Evolutionary conservation across 2,888 invertebrate species (phyloP), one percentile per base, ranked within the genome.

Genomic region (Drosophila borborema): DNA sequence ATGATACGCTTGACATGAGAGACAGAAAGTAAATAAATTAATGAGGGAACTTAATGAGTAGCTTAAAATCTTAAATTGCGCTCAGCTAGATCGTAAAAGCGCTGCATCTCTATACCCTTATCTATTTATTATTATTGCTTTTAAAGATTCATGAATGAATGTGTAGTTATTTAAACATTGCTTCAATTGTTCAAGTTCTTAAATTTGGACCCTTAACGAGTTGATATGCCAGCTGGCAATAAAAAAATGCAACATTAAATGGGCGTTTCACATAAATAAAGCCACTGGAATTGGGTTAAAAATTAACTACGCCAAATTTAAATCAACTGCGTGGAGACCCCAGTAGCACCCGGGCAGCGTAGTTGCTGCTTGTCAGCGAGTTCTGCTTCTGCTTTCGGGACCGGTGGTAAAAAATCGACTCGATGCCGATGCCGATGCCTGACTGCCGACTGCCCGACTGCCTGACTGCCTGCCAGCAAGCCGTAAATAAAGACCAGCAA

Each of bases 251-350:
- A 81, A 85, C 85, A 85, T 81, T 88, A 83, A 88, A 86, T 78
- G 75, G 86, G 88, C 86, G 86, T 73, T 72, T 65, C 83, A 77
- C 88, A 86, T 83, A 86, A 86, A 86, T 86, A 88, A 88, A 70
- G 66, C 56, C 45, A 58, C 34, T 76, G 73, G 73, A 80, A 88
- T 88, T 86, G 85, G 85, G 85, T 86, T 88, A 88, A 86, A 83
- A 86, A 86, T 86, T 86, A 86, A 86, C 85, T 86, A 86, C 86
- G 64, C 81, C 86, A 86, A 86, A 86, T 88, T 86, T 88, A 86
- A 88, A 85, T 85, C 85, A 88, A 85, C 85, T 72, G 72, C 66
- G 67, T 77, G 66, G 69, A 45, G 74, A 28, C 53, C 56, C 36
- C 62, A 49, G 55, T 48, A 64, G 16, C 55, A 28, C 71, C 58